These are phyloP conservation scores for Potamarius usumacintae DNA, from an alignment of 2,113 vertebrate species.

Conservation along the genomic window DNA sequence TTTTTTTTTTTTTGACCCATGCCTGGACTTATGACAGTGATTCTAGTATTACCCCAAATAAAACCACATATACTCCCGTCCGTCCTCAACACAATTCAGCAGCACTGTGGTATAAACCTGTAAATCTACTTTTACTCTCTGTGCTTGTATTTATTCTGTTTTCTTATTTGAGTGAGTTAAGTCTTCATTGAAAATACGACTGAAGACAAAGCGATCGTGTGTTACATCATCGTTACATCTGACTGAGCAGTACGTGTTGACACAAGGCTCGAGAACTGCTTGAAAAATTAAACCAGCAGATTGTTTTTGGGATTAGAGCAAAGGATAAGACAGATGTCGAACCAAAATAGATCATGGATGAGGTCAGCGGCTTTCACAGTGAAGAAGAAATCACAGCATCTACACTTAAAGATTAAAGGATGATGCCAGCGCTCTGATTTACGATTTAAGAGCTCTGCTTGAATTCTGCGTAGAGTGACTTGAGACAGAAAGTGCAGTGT, in stretches of 20 bases:
- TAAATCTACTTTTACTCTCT: not conserved
- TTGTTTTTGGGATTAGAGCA: slow-evolving; percentile 71
- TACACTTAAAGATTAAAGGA: slow-evolving; percentile 46
- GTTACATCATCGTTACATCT: slow-evolving; percentile 63
- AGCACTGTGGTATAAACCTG: not conserved
- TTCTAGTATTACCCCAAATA: not conserved
- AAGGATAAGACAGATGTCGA: slow-evolving; percentile 61
- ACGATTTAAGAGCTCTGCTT: not conserved
- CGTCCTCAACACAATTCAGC: not conserved
- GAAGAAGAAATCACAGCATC: slow-evolving; percentile 51
- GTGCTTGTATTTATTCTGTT: not conserved
- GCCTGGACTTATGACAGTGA: not conserved
- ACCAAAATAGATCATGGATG: slow-evolving; percentile 57
- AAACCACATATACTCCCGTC: not conserved
- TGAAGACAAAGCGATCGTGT: slow-evolving; percentile 40
- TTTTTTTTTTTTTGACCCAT: not conserved
- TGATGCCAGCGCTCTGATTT: slow-evolving; percentile 36
- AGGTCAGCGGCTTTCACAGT: slow-evolving; percentile 56
- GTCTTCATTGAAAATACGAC: slow-evolving; percentile 38
- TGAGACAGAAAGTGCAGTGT: slow-evolving; percentile 55
- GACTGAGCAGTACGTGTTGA: slow-evolving; percentile 57
- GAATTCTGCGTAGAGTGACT: slow-evolving; percentile 56
- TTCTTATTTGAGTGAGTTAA: not conserved
- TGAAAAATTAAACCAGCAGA: slow-evolving; percentile 61
- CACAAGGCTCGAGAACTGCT: slow-evolving; percentile 56